Conservation (phyloP, 2,797 vertebrate species). For the Atherinosoma microstoma region DNA sequence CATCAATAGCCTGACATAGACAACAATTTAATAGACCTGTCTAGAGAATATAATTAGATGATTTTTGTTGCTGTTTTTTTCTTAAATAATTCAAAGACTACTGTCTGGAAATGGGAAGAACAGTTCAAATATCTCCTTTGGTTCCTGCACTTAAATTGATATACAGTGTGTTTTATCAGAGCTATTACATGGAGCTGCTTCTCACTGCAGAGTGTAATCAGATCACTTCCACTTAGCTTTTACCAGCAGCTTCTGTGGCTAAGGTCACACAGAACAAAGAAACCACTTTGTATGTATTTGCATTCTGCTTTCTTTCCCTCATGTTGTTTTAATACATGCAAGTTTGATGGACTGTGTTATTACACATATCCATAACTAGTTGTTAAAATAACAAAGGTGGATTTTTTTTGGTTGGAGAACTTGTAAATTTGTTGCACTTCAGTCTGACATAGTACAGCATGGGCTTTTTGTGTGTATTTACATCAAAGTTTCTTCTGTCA, state of each 20-base stretch:
- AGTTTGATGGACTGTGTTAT: constrained; percentile 14
- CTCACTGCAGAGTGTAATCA: constrained; percentile 21
- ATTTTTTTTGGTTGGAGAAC: not conserved
- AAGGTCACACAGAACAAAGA: constrained; percentile 21
- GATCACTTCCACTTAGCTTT: constrained; percentile 29
- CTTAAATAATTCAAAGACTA: not conserved
- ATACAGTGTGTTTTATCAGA: constrained; percentile 35
- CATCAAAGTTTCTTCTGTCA: not conserved
- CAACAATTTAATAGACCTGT: not conserved
- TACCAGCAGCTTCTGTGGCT: constrained; percentile 38
- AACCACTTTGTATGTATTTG: constrained; percentile 45
- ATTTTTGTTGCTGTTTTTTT: constrained; percentile 4
- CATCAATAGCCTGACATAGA: not conserved
- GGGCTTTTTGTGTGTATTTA: not conserved
- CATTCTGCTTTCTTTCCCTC: constrained; percentile 26
- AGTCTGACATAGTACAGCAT: not conserved
- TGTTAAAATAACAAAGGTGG: no score
- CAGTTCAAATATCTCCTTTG: constrained; percentile 21
- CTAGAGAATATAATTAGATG: not conserved
- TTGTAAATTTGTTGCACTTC: not conserved
- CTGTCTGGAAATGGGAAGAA: constrained; percentile 1
- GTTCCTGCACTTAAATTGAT: constrained; percentile 19
- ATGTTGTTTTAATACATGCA: constrained; percentile 20
- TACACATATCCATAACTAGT: not conserved
- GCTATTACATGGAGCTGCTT: constrained; percentile 19